Percentiles rank a stretch among this genome's conserved stretches.
Evolutionary conservation across 2,888 invertebrate genomes (phyloP).

Genomic region (Piscicola geometra): DNA sequence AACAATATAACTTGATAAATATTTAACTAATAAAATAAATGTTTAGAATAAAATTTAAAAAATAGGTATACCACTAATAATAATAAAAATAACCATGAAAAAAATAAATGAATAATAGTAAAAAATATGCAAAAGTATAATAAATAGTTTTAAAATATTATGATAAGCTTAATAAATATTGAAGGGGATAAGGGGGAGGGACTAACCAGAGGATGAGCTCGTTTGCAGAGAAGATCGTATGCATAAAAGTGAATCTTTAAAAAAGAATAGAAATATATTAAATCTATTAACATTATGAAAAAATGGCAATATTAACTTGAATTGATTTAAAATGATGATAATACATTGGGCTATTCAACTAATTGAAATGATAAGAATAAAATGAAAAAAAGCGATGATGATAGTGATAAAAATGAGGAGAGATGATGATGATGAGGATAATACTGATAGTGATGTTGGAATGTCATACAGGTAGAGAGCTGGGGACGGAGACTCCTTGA

Average conservation of each 20-base stretch:
- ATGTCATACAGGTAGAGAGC: slow-evolving; percentile 61
- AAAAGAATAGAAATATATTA: slow-evolving; percentile 33
- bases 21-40: no score
- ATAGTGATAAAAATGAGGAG: neutral
- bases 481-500: slow-evolving; percentile 82
- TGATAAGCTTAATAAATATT: no score
- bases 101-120: no score
- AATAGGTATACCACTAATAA: no score
- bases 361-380: neutral
- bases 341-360: no score
- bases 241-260: slow-evolving; percentile 52
- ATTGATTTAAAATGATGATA: no score
- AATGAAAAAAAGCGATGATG: neutral
- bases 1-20: neutral
- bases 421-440: no score
- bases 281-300: neutral
- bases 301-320: neutral
- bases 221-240: slow-evolving; percentile 46
- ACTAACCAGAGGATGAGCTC: slow-evolving; percentile 43
- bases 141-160: no score
- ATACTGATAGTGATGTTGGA: neutral
- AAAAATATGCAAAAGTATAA: no score
- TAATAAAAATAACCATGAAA: no score
- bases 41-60: no score
- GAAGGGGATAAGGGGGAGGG: no score